phyloP scores from a whole-genome alignment of 2,888 invertebrate species.

The Apantesis nais region DNA sequence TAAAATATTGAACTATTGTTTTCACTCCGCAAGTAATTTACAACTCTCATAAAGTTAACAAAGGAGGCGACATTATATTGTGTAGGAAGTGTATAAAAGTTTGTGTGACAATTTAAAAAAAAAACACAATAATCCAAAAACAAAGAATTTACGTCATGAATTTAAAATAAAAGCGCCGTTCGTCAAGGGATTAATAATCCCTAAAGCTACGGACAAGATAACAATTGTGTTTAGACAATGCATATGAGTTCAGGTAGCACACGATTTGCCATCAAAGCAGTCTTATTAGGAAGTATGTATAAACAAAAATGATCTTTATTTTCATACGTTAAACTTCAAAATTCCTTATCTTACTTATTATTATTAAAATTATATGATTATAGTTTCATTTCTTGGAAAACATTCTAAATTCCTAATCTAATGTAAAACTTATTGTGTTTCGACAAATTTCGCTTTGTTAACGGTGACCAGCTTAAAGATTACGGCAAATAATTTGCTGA shows the following conservation, averaged over 20 bases:
- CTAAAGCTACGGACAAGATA: constrained; percentile 62
- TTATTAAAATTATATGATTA: constrained; percentile 27
- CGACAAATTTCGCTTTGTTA: constrained; percentile 58
- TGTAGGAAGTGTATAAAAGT: constrained; percentile 45
- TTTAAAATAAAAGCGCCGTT: constrained; percentile 76
- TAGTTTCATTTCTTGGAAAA: constrained; percentile 59
- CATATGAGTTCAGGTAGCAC: constrained; percentile 76
- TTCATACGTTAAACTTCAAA: constrained; percentile 17
- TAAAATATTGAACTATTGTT: constrained; percentile 44
- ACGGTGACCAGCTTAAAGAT: constrained; percentile 53
- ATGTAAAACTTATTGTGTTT: constrained; percentile 50
- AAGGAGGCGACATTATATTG: constrained; percentile 50
- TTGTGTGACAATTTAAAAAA: constrained; percentile 51
- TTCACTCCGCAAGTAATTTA: constrained; percentile 54
- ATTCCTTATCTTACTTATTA: background rate
- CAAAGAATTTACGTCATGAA: constrained; percentile 73
- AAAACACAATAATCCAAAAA: constrained; percentile 60
- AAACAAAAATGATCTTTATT: constrained; percentile 41
- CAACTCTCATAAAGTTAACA: constrained; percentile 48
- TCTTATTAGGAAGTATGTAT: constrained; percentile 28
- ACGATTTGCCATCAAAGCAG: constrained; percentile 55
- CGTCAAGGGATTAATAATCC: constrained; percentile 74
- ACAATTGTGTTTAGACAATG: constrained; percentile 75
- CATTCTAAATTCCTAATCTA: constrained; percentile 47
- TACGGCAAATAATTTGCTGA: constrained; percentile 32